Percentiles rank a stretch among this genome's conserved stretches.
Conservation (phyloP, 1,140 invertebrate genomes). For the Ostrea denselamellosa region DNA sequence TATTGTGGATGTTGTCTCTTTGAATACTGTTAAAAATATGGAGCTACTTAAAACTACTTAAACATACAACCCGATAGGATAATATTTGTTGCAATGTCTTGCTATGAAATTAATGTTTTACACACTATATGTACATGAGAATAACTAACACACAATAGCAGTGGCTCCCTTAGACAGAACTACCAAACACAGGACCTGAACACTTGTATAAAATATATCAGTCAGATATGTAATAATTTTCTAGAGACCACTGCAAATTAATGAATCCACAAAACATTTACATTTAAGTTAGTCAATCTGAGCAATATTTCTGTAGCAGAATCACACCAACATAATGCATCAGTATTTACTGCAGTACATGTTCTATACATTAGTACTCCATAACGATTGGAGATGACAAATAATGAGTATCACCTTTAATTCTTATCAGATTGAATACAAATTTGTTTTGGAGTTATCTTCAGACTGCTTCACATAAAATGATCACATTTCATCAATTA, state of each 20-base stretch:
- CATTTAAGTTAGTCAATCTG: background rate
- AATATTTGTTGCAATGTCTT: background rate
- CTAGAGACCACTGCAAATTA: background rate
- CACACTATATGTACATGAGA: background rate
- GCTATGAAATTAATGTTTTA: background rate
- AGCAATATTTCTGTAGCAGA: background rate
- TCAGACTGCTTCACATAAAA: background rate
- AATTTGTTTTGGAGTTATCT: background rate
- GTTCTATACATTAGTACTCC: no score
- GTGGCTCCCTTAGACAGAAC: background rate
- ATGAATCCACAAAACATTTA: background rate
- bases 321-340: background rate
- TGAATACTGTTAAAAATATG: slow-evolving; percentile 27
- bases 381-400: background rate
- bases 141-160: background rate
- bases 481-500: background rate
- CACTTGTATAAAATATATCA: background rate
- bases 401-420: background rate
- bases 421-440: background rate
- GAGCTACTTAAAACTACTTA: background rate
- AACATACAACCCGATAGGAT: background rate
- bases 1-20: slow-evolving; percentile 12
- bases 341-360: no score
- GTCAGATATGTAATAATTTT: background rate
- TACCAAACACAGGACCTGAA: background rate